phyloP scores from a whole-genome alignment of 2,888 invertebrate genomes.

The Andrena fulva region DNA sequence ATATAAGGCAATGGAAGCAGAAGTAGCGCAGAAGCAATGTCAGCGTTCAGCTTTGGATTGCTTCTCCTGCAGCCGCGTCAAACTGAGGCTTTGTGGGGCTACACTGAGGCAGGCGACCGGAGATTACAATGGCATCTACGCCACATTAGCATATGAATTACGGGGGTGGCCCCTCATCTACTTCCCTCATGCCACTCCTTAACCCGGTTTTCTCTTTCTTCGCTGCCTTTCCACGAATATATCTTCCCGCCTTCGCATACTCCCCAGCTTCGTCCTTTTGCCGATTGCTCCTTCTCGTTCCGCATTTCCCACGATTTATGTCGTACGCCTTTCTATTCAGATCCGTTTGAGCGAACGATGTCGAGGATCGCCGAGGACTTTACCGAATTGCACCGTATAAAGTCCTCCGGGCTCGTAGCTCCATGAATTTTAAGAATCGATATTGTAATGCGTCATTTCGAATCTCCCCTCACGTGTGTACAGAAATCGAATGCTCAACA shows the following conservation, averaged over 20 bases:
- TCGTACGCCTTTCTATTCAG: constrained; percentile 35
- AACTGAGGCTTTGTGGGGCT: constrained; percentile 83
- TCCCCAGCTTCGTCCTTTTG: constrained; percentile 9
- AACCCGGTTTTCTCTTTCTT: constrained; percentile 62
- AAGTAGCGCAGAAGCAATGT: constrained; percentile 44
- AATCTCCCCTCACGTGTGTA: no score
- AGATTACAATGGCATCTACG: constrained; percentile 85
- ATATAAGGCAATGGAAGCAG: constrained; percentile 40
- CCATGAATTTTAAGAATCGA: constrained; percentile 37
- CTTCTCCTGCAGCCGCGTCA: constrained; percentile 81
- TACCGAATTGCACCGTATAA: constrained; percentile 26
- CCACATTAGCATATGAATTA: constrained; percentile 85
- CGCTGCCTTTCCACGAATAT: constrained; percentile 39
- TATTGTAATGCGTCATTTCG: constrained; percentile 4
- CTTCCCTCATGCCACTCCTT: constrained; percentile 48
- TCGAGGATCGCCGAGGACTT: constrained; percentile 53
- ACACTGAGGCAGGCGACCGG: constrained; percentile 81
- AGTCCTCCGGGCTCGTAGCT: constrained; percentile 33
- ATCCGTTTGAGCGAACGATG: constrained; percentile 48
- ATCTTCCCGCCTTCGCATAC: background rate
- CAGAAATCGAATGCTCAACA: no score
- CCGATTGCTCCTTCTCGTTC: constrained; percentile 12
- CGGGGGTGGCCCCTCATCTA: constrained; percentile 72
- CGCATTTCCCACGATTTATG: constrained; percentile 38
- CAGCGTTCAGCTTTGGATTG: constrained; percentile 77